Percentiles rank a stretch among this genome's conserved stretches.
Evolutionary conservation across 2,113 vertebrate species (phyloP).

Genomic region (Rutilus rutilus): DNA sequence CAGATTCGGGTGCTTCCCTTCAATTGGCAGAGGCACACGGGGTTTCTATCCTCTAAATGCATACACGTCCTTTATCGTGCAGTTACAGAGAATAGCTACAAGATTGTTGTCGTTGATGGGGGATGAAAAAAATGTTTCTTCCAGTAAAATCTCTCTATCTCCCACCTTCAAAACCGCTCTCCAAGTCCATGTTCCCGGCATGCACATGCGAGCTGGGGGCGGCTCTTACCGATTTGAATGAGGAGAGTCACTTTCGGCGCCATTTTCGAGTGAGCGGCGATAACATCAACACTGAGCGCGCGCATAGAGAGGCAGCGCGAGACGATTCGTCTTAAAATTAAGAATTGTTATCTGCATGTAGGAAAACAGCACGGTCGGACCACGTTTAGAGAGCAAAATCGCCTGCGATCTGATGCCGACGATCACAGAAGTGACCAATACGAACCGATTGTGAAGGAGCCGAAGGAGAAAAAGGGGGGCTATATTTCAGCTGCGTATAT

Average conservation of each 20-base stretch:
- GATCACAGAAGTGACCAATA: not conserved
- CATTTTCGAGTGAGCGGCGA: conserved; percentile 95
- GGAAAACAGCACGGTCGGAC: no score
- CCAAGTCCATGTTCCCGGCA: conserved; percentile 72
- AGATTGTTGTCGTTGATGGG: not conserved
- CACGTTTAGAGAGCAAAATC: not conserved
- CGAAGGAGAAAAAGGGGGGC: conserved; percentile 34
- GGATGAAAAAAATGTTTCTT: not conserved
- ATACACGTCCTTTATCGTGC: not conserved
- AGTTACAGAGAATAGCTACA: not conserved
- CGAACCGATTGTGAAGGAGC: not conserved
- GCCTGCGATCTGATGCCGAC: not conserved
- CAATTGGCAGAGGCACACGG: conserved; percentile 1
- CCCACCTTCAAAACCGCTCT: conserved; percentile 51
- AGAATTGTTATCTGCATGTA: not conserved
- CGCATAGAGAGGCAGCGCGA: conserved; percentile 14
- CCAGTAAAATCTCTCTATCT: conserved; percentile 22
- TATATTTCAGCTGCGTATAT: conserved; percentile 39
- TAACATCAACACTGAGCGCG: conserved; percentile 79
- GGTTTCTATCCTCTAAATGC: not conserved
- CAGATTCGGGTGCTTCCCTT: not conserved
- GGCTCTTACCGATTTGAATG: conserved; percentile 97
- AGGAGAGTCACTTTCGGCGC: conserved; percentile 95
- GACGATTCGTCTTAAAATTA: not conserved
- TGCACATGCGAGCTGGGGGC: conserved; percentile 80